A percentile compares a stretch with the other conserved stretches of the same genome.
Evolutionary conservation across 2,797 vertebrate species (phyloP).

Genomic region (Sebastes itinus): DNA sequence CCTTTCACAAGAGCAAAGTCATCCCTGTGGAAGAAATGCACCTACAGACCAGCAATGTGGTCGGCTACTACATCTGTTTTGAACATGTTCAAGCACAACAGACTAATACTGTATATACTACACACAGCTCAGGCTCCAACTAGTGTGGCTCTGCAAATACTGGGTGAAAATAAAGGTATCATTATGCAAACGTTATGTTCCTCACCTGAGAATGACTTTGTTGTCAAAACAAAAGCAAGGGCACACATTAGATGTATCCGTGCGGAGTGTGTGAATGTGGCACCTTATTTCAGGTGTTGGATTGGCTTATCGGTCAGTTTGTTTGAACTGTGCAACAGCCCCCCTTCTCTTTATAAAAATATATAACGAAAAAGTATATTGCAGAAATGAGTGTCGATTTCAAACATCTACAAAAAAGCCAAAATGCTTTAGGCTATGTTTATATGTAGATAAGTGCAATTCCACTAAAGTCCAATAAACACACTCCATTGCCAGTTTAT

Average conservation of each 20-base stretch:
- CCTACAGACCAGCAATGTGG: background rate
- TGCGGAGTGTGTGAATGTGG: background rate
- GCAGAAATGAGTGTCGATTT: background rate
- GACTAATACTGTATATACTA: background rate
- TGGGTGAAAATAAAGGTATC: background rate
- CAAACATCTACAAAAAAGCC: background rate
- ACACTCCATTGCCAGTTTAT: background rate
- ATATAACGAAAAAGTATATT: background rate
- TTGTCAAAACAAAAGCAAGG: conserved; percentile 39
- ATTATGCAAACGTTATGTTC: conserved; percentile 3
- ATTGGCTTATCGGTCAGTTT: background rate
- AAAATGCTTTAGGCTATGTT: background rate
- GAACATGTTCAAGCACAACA: background rate
- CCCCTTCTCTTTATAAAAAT: background rate
- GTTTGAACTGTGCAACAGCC: background rate
- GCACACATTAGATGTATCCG: background rate
- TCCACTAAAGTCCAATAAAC: background rate
- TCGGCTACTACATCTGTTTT: background rate
- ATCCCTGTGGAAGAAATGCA: conserved; percentile 1
- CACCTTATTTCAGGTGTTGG: background rate
- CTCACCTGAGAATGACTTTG: background rate
- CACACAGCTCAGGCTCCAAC: background rate
- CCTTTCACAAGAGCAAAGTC: conserved; percentile 38
- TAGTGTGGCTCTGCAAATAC: background rate
- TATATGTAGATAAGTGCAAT: background rate